Conservation (phyloP, 2,113 vertebrate species). For the Microcebus murinus region DNA sequence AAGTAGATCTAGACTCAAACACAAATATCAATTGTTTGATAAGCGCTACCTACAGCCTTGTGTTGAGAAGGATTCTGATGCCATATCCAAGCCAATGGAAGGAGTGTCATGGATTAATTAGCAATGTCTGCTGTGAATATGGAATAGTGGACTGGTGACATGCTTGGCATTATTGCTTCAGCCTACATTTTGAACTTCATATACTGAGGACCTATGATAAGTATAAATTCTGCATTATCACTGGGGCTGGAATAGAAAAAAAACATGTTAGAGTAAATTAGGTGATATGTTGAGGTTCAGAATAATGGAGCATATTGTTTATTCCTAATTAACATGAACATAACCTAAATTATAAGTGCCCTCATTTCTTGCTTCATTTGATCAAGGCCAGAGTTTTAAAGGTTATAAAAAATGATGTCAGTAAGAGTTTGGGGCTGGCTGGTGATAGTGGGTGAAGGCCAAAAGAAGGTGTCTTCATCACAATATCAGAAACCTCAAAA, state of each 20-base stretch:
- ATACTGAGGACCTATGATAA: neutral
- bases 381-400: neutral
- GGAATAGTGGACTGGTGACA: too few species aligned
- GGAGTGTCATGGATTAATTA: neutral
- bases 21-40: neutral
- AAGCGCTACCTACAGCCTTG: neutral
- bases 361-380: neutral
- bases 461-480: neutral
- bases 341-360: neutral
- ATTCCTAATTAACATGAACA: neutral
- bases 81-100: neutral
- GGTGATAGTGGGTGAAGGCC: neutral
- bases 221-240: neutral
- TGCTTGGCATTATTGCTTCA: neutral
- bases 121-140: neutral
- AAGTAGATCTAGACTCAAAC: slow-evolving; percentile 24
- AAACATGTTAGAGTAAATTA: neutral
- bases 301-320: neutral
- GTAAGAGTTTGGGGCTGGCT: neutral
- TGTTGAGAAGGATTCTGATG: slow-evolving; percentile 29
- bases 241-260: neutral
- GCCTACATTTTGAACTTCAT: neutral
- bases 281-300: neutral
- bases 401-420: neutral
- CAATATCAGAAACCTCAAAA: neutral